phyloP scores from a whole-genome alignment of 2,888 invertebrate genomes.

The Patella pellucida region DNA sequence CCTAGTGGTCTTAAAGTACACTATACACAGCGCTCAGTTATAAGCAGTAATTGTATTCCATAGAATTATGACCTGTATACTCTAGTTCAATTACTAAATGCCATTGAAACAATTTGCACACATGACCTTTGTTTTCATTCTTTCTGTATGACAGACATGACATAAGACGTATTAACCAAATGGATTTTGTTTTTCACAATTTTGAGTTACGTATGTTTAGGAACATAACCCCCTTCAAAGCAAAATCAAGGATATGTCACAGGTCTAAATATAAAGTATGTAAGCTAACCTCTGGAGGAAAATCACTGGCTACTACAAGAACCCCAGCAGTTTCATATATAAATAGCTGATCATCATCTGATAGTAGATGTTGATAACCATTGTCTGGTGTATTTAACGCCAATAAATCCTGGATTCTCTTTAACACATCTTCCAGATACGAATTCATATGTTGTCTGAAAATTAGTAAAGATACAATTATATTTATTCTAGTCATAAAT shows the following conservation, averaged over 20 bases:
- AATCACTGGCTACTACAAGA: conserved; percentile 74
- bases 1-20: too few species aligned
- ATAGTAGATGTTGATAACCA: conserved; percentile 67
- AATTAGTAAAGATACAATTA: too few species aligned
- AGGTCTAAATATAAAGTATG: neutral
- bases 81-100: too few species aligned
- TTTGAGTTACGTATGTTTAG: neutral
- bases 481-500: too few species aligned
- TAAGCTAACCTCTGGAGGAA: conserved; percentile 70
- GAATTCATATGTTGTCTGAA: conserved; percentile 69
- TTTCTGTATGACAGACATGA: too few species aligned
- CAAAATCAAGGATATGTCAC: neutral
- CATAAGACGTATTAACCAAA: too few species aligned
- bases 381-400: conserved; percentile 71
- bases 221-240: neutral
- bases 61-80: too few species aligned
- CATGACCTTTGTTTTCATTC: too few species aligned
- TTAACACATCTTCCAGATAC: conserved; percentile 73
- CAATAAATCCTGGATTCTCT: conserved; percentile 73
- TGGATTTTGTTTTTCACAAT: neutral
- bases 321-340: conserved; percentile 76
- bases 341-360: conserved; percentile 75
- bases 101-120: too few species aligned
- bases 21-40: too few species aligned
- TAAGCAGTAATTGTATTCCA: too few species aligned